Evolutionary conservation across 2,888 invertebrate genomes (phyloP).

Genomic region (Tachystola acroxantha): DNA sequence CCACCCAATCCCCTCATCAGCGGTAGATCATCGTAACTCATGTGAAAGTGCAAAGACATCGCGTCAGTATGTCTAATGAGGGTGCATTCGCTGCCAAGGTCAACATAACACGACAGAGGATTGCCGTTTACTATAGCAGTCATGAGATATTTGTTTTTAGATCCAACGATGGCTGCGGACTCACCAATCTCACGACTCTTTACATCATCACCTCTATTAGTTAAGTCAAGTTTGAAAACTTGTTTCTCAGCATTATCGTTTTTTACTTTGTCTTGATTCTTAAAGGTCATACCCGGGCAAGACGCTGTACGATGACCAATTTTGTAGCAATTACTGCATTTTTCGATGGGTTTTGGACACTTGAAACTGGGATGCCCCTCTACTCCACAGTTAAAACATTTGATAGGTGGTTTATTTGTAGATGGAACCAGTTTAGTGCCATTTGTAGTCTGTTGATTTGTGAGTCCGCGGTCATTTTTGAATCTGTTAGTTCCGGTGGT

Average conservation of each 20-base stretch:
- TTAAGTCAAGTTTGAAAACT: not conserved
- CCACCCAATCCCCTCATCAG: conserved; percentile 4
- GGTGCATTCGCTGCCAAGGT: conserved; percentile 7
- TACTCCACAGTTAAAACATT: conserved; percentile 9
- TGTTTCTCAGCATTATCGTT: not conserved
- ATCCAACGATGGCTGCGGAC: not conserved
- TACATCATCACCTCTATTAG: not conserved
- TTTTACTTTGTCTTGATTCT: not conserved
- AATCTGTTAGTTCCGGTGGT: not conserved
- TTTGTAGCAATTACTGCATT: conserved; percentile 3
- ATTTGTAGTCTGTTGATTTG: not conserved
- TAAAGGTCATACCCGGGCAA: not conserved
- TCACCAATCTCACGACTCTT: too few species aligned
- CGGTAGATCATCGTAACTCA: not conserved
- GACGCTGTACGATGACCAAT: not conserved
- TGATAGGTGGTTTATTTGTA: not conserved
- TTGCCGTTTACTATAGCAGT: not conserved
- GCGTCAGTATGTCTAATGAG: conserved; percentile 4
- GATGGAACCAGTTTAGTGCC: not conserved
- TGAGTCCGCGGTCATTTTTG: not conserved
- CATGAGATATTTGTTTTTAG: conserved; percentile 1
- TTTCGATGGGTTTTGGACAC: conserved; percentile 4
- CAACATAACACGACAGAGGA: not conserved
- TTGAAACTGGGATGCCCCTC: conserved; percentile 10
- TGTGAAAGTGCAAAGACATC: not conserved